Evolutionary conservation across 64 coral and sea anemone species (phyloP), one percentile per base, ranked within the genome.

Genomic region (Acropora yongei): DNA sequence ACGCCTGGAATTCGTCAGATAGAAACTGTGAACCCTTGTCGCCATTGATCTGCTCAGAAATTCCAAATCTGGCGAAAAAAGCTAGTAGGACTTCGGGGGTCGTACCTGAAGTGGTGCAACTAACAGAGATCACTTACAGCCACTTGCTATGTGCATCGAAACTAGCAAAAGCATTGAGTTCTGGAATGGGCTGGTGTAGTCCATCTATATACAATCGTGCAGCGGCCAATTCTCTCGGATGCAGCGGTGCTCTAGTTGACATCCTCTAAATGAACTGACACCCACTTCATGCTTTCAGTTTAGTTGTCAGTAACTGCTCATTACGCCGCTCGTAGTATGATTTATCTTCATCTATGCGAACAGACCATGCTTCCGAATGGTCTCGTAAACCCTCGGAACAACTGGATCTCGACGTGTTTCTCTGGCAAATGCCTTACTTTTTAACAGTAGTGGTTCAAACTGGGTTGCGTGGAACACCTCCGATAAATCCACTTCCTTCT

Each of bases 31-130:
- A 9, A 5, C 51, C 51, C 5, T 55, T 55, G 48, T 93, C 92
- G 41, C 75, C 74, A 11, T 88, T 85, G 8, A 93, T 42, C 63
- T 72, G 57, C 80, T 93, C 83, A 42, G 92, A 68, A 69, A 93
- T 86, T 68, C 94, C 86, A 19, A 89, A 92, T 40, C 89, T 74
- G 18, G 89, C 77, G 19, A 96, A 96, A 16, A 96, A 47, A 69
- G 84, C 81, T 53, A 77, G 67, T 51, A 96, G 78, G 57, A 85
- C 48, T 85, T 89, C 90, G 13, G 92, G 92, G 90, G 90, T 92
- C 51, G 80, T 60, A 46, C 76, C 40, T 78, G 92, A 77, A 53
- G 86, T 75, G 10, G 92, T 92, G 6, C 53, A 92, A 58, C 51
- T 90, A 74, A 90, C 77, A 1, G 93, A 83, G 44, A 91, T 78